These are phyloP conservation scores for Trachelus troglodyta DNA, from an alignment of 2,888 invertebrate species.

Conservation along the genomic window DNA sequence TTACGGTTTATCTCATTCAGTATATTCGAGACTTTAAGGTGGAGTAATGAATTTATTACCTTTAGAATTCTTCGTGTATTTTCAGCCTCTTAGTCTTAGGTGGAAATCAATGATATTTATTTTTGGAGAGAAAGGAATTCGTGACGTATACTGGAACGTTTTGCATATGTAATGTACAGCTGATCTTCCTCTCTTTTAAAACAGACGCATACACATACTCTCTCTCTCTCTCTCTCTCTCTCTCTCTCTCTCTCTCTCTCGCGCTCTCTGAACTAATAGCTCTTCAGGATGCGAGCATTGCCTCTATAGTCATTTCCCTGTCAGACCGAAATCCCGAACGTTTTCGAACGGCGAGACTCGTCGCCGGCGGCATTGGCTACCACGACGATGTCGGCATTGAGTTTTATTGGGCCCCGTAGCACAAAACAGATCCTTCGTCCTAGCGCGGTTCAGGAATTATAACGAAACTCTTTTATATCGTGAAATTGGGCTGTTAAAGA, in stretches of 20 bases:
- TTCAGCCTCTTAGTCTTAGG: background rate
- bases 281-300: slow-evolving; percentile 17
- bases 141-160: background rate
- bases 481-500: slow-evolving; percentile 60
- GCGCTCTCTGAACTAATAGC: background rate
- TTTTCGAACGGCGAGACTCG: background rate
- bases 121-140: background rate
- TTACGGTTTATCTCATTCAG: background rate
- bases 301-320: slow-evolving; percentile 43
- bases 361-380: slow-evolving; percentile 8
- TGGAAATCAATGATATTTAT: background rate
- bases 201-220: background rate
- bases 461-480: slow-evolving; percentile 49
- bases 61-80: background rate
- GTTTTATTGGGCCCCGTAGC: slow-evolving; percentile 43
- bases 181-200: background rate
- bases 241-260: too few relatives aligned
- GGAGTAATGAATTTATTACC: background rate
- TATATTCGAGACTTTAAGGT: background rate
- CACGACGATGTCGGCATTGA: slow-evolving; percentile 31
- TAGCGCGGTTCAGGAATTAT: slow-evolving; percentile 25
- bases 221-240: too few relatives aligned
- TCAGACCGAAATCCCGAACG: slow-evolving; percentile 37
- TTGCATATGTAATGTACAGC: background rate
- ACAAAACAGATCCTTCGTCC: slow-evolving; percentile 26